Percentiles rank a stretch among this genome's conserved stretches.
These are phyloP conservation scores for Nephotettix cincticeps DNA, from an alignment of 1,140 invertebrate species.

Conservation along the genomic window DNA sequence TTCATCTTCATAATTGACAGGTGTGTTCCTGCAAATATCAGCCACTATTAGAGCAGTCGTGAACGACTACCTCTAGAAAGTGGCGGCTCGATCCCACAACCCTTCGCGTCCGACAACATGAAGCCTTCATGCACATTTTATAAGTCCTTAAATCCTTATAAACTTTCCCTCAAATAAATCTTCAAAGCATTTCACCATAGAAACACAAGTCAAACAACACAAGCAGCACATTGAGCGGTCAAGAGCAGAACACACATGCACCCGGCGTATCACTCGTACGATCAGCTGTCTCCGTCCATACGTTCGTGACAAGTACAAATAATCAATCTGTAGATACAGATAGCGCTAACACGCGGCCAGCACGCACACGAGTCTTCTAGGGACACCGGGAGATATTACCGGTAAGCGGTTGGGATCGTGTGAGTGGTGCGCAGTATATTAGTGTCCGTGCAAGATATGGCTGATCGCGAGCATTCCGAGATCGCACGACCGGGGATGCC, in stretches of 20 bases:
- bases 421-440: neutral
- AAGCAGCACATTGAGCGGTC: too few species aligned
- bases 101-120: neutral
- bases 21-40: neutral
- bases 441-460: neutral
- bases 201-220: too few species aligned
- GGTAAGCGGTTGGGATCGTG: neutral
- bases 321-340: neutral
- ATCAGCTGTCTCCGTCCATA: too few species aligned
- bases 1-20: too few species aligned
- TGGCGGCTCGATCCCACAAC: neutral
- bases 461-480: neutral
- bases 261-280: too few species aligned
- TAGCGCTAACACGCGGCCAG: neutral
- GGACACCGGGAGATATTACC: neutral
- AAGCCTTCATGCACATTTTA: too few species aligned
- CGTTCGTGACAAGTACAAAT: neutral
- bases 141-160: too few species aligned
- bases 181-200: too few species aligned
- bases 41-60: slow-evolving; percentile 6
- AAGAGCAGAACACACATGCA: too few species aligned
- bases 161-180: too few species aligned
- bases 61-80: slow-evolving; percentile 5
- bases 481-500: neutral
- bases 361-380: neutral